Evolutionary conservation across 2,113 vertebrate species (phyloP), one percentile per base, ranked within the genome.

Genomic region (Paramormyrops kingsleyae): DNA sequence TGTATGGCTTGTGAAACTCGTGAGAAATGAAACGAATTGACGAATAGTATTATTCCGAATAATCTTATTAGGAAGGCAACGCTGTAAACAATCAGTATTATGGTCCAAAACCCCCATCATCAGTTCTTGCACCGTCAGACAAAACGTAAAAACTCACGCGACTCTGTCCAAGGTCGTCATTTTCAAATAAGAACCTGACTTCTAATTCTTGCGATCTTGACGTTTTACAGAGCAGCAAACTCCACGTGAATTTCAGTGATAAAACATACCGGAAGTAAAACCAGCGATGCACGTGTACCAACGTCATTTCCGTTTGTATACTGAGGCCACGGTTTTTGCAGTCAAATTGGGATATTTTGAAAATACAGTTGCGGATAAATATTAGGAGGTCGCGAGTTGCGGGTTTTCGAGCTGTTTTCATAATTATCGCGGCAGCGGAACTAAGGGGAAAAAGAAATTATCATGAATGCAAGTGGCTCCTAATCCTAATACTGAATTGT

Each of bases 111-210:
- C 53, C 50, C 13, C 35, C 0, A 66, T 1, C 8, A 47, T 21
- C 31, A 70, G 35, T 50, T 35, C 13, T 21, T 80, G 4, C 2
- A 24, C 21, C 47, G 8, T 44, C 13, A 91, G 84, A 46, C 24
- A 87, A 47, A 31, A 83, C 3, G 15, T 70, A 49, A 62, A 70
- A n/a, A 95, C 95, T 95, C 83, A 96, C 95, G 93, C 56, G 6
- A 96, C 49, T 8, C 89, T 92, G 88, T 94, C 92, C 7, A 88
- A 42, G 5, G 94, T 93, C 7, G 93, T 89, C 95, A 96, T 96
- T 50, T 88, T 91, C 0, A 1, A 21, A 50, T 8, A 0, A 91
- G 74, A 85, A 1, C 31, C 15, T 39, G 1, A 84, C 35, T 7
- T 77, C 4, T 19, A 19, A 46, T 2, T 0, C 0, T 90, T 3